Evolutionary conservation across 2,113 vertebrate species (phyloP).

Genomic region (Struthio camelus): DNA sequence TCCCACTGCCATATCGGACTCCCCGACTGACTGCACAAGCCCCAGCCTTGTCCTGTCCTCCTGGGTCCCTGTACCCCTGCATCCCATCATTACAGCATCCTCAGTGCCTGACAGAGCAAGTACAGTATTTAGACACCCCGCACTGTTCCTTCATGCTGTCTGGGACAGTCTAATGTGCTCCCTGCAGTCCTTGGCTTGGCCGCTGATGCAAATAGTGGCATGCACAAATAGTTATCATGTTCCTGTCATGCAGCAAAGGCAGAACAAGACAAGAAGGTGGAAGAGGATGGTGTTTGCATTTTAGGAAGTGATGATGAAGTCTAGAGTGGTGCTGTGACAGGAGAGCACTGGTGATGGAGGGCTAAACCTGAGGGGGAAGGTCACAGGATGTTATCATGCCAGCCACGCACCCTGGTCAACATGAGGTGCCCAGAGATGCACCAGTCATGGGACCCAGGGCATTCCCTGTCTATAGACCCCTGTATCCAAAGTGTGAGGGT

Average conservation of each 20-base stretch:
- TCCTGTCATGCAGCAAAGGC: not conserved
- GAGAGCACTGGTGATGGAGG: not conserved
- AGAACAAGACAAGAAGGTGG: not conserved
- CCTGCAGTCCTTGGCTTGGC: not conserved
- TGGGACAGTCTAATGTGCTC: not conserved
- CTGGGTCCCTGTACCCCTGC: too few species aligned
- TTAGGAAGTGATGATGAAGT: not conserved
- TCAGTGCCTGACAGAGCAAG: rapidly evolving
- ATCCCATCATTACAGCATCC: not conserved
- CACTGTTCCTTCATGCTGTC: not conserved
- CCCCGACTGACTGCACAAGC: not conserved
- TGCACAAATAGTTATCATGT: not conserved
- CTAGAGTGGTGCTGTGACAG: not conserved
- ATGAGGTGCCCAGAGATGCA: not conserved
- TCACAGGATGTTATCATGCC: not conserved
- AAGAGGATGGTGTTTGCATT: rapidly evolving
- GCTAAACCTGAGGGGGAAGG: not conserved
- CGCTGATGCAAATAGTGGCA: not conserved
- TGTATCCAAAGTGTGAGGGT: not conserved
- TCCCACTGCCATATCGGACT: not conserved
- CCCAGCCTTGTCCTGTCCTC: not conserved
- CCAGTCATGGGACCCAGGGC: rapidly evolving
- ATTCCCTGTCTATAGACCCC: not conserved
- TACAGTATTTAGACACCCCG: not conserved
- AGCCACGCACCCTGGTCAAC: not conserved